Evolutionary conservation across 2,113 vertebrate genomes (phyloP).

Genomic region (Microcebus lehilahytsara): DNA sequence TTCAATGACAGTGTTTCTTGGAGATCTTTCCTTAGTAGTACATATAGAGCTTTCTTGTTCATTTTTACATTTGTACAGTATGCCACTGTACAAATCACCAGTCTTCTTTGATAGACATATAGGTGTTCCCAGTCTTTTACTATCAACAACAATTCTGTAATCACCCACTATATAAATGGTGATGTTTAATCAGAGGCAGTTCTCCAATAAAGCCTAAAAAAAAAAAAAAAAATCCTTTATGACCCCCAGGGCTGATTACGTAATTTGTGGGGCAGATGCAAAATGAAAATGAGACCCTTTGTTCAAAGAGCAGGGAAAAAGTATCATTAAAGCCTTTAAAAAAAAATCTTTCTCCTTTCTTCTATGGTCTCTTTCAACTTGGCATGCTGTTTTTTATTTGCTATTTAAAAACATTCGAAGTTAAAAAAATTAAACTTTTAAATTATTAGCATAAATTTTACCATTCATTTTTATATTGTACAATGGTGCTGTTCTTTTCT

Average conservation of each 20-base stretch:
- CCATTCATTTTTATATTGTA: background rate
- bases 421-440: background rate
- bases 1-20: background rate
- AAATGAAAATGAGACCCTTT: background rate
- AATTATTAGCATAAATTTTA: constrained; percentile 22
- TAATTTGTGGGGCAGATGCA: background rate
- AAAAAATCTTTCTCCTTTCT: background rate
- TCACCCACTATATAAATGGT: background rate
- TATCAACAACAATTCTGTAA: background rate
- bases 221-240: background rate
- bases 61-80: background rate
- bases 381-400: background rate
- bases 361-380: background rate
- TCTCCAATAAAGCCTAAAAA: constrained; percentile 6
- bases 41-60: background rate
- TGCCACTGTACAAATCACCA: background rate
- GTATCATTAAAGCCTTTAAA: background rate
- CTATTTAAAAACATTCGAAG: constrained; percentile 1
- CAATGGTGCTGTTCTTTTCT: background rate
- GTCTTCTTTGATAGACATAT: background rate
- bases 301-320: background rate
- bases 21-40: background rate
- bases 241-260: background rate
- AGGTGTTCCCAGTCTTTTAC: background rate
- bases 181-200: background rate